Evolutionary conservation across 2,113 vertebrate species (phyloP), one percentile per base, ranked within the genome.

Genomic region (Hippocampus zosterae): DNA sequence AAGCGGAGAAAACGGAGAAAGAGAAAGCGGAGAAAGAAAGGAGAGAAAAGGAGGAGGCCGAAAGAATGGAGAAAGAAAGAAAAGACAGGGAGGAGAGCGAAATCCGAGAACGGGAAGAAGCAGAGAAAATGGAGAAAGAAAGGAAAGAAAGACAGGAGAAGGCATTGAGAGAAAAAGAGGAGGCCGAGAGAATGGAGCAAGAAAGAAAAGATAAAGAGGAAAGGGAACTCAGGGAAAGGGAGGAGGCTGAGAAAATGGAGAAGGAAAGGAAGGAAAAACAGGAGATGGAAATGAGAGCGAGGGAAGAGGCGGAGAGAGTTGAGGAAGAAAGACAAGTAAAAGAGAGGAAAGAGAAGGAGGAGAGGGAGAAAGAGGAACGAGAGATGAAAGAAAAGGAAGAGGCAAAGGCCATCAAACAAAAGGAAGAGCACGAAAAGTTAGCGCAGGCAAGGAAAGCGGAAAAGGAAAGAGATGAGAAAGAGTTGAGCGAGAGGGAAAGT

Each of bases 241-340:
- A 52, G 77, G 88, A 40, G 85, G 92, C 69, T 11, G 64, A 78
- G 85, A 92, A 70, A 19, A 53, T 75, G 82, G 92, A 74, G 19
- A 55, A 88, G 42, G 89, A 90, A 27, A 90, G 92, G 33, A 18
- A 27, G 42, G 74, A 55, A 12, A 76, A 18, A 60, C 71, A 37
- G 40, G 57, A 29, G 69, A 64, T 0, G 68, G 27, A 33, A 27
- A 33, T 6, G 64, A 74, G 19, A 71, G 3, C 6, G 23, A 42
- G 11, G 0, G 21, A 5, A 76, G 27, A 60, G 57, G 27, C 15
- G n/a, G 78, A 78, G 5, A 77, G 68, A 3, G 60, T 74, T 15
- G 40, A 71, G 18, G 59, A 12, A 60, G 57, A 69, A 60, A 80
- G 3, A 76, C 61, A 19, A 67, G 72, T 23, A 44, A 67, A 13